Evolutionary conservation across 2,888 invertebrate genomes (phyloP).

Genomic region (Dexiosoma caninum): DNA sequence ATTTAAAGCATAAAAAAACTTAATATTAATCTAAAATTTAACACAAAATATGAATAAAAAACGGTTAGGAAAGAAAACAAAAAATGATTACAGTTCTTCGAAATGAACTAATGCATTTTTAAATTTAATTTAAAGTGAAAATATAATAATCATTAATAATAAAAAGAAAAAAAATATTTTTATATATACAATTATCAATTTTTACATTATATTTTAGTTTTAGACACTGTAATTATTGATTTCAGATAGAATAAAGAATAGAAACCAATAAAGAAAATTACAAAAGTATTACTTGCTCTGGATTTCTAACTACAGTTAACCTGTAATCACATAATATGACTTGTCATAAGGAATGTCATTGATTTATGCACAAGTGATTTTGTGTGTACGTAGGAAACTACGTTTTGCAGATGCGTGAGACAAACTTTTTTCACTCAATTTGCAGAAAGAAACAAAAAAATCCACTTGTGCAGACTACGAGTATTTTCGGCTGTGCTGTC

Average conservation of each 20-base stretch:
- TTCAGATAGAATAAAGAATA: conserved; percentile 74
- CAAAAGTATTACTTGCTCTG: not conserved
- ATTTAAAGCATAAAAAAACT: conserved; percentile 21
- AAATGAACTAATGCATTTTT: conserved; percentile 75
- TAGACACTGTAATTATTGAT: conserved; percentile 76
- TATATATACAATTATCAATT: conserved; percentile 77
- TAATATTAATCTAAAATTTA: conserved; percentile 52
- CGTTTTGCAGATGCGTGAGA: too few relatives aligned
- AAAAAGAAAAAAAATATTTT: conserved; percentile 69
- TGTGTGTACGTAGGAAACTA: too few relatives aligned
- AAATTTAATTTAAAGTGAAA: conserved; percentile 46
- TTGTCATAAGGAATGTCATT: too few relatives aligned
- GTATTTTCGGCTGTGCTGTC: too few relatives aligned
- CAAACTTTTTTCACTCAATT: too few relatives aligned
- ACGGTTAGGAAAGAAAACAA: conserved; percentile 60
- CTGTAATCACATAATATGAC: too few relatives aligned
- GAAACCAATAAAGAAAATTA: conserved; percentile 47
- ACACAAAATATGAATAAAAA: conserved; percentile 57
- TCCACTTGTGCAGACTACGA: too few relatives aligned
- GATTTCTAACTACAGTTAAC: too few relatives aligned
- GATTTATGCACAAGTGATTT: too few relatives aligned
- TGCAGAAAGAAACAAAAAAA: too few relatives aligned
- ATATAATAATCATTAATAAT: conserved; percentile 60
- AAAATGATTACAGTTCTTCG: conserved; percentile 73
- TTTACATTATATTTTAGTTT: conserved; percentile 74